These are phyloP conservation scores for Tinamus major DNA, from an alignment of 2,797 vertebrate genomes.

Conservation along the genomic window DNA sequence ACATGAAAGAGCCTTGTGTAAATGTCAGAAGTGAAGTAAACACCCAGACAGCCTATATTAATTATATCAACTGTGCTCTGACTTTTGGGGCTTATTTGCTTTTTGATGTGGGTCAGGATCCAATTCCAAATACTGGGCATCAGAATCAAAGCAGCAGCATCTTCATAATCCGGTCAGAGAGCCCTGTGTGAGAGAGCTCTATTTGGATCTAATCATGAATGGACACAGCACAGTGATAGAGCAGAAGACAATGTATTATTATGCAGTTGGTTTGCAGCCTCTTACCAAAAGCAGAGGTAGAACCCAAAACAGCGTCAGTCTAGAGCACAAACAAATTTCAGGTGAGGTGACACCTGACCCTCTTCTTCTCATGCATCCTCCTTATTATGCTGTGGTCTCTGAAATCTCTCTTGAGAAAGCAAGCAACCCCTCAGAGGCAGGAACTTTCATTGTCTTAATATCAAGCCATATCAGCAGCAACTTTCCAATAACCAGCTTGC, in stretches of 20 bases:
- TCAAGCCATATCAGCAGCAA: not conserved
- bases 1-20: not conserved
- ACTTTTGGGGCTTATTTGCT: not conserved
- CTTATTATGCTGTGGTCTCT: not conserved
- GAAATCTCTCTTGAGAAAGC: slow-evolving; percentile 8
- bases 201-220: not conserved
- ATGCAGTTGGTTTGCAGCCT: not conserved
- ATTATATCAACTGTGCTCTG: not conserved
- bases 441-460: not conserved
- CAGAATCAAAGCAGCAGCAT: slow-evolving; percentile 32
- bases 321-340: not conserved
- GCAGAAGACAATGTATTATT: not conserved
- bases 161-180: not conserved
- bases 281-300: not conserved
- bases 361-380: not conserved
- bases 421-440: not conserved
- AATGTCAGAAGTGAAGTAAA: slow-evolving; percentile 39
- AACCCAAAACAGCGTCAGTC: not conserved
- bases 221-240: not conserved
- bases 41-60: not conserved
- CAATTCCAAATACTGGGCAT: slow-evolving; percentile 13
- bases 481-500: not conserved
- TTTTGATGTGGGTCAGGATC: not conserved
- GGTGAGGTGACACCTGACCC: not conserved
- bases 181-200: not conserved